phyloP scores from a whole-genome alignment of 2,888 invertebrate species.

The Mongoloraphidia duomilia region DNA sequence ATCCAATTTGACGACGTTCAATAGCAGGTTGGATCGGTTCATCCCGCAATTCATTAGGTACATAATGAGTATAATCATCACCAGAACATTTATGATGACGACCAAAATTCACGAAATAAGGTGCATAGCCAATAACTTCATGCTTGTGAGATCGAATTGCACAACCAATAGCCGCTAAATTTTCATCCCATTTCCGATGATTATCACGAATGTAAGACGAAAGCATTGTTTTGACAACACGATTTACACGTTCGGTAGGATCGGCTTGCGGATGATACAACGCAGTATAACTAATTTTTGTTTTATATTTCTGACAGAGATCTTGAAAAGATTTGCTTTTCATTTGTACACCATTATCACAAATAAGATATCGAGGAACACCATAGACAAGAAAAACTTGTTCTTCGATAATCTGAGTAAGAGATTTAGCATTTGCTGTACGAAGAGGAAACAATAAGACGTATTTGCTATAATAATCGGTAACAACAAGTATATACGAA shows the following conservation, averaged over 20 bases:
- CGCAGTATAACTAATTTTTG: slow-evolving; percentile 13
- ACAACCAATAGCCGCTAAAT: slow-evolving; percentile 12
- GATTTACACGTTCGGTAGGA: no score
- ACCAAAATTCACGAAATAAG: no score
- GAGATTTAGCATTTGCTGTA: slow-evolving; percentile 7
- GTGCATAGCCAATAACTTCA: slow-evolving; percentile 11
- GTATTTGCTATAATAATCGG: slow-evolving; percentile 12
- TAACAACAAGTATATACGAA: slow-evolving; percentile 10
- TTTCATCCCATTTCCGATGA: slow-evolving; percentile 15
- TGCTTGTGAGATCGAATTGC: slow-evolving; percentile 13
- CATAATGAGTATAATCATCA: no score
- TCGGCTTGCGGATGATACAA: slow-evolving; percentile 20
- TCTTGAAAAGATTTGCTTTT: slow-evolving; percentile 7
- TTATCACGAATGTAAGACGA: slow-evolving; percentile 15
- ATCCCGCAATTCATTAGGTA: no score
- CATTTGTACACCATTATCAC: no score
- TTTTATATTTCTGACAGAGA: slow-evolving; percentile 9
- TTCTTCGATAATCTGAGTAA: no score
- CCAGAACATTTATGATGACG: no score
- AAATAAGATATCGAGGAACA: no score
- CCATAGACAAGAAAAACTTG: no score
- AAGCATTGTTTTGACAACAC: slow-evolving; percentile 20
- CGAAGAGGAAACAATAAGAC: slow-evolving; percentile 11
- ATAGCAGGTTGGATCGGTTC: no score
- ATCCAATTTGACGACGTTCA: no score